These are phyloP conservation scores for Drosophila elegans DNA, from an alignment of 1,140 invertebrate genomes.

Conservation along the genomic window DNA sequence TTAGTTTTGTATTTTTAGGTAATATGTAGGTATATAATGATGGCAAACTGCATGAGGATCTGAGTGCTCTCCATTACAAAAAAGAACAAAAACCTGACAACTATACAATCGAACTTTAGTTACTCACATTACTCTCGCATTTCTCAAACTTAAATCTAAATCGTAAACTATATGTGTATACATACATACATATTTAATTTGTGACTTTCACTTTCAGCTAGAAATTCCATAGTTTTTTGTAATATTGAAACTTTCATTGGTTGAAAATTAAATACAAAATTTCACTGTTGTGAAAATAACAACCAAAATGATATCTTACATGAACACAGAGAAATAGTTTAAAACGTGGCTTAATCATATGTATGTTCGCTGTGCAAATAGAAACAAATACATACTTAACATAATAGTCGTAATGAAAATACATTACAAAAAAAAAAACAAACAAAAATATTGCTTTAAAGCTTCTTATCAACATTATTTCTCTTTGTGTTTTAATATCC, in stretches of 20 bases:
- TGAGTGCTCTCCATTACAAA: slow-evolving; percentile 9
- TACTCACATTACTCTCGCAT: slow-evolving; percentile 14
- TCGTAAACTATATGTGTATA: not conserved
- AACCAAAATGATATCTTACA: not conserved
- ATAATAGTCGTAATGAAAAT: not conserved
- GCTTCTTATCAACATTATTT: slow-evolving; percentile 7
- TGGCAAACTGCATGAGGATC: slow-evolving; percentile 40
- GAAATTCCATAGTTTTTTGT: not conserved
- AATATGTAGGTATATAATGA: slow-evolving; percentile 37
- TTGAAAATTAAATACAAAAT: not conserved
- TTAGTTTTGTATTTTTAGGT: slow-evolving; percentile 53
- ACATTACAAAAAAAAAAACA: not conserved
- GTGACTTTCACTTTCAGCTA: not conserved
- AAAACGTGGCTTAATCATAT: slow-evolving; percentile 2
- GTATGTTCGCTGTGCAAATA: slow-evolving; percentile 2
- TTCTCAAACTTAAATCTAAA: not conserved
- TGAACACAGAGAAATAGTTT: slow-evolving; percentile 6
- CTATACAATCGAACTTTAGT: slow-evolving; percentile 21
- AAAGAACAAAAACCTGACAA: not conserved
- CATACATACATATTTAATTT: not conserved
- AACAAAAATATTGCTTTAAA: slow-evolving; percentile 8
- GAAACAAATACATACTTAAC: not conserved
- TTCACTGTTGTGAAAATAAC: not conserved
- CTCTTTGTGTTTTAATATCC: slow-evolving; percentile 19
- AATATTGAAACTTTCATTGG: not conserved